phyloP scores from a whole-genome alignment of 2,113 vertebrate genomes.

The Hepsetus odoe region DNA sequence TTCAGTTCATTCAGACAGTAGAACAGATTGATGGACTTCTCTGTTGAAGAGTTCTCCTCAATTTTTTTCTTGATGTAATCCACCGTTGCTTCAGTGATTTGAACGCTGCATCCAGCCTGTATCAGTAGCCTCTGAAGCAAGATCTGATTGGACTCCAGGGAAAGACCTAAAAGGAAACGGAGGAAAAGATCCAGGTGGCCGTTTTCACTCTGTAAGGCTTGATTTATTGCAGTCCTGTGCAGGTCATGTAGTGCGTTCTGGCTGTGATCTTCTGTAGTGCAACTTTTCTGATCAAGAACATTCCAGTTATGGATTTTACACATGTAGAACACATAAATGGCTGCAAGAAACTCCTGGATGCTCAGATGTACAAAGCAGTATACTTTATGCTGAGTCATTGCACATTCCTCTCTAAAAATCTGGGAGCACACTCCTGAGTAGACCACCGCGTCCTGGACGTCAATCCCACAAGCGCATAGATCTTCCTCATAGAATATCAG shows the following conservation, averaged over 20 bases:
- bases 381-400: slow-evolving; percentile 41
- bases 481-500: slow-evolving; percentile 48
- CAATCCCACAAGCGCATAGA: slow-evolving; percentile 38
- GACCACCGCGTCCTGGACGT: slow-evolving; percentile 37
- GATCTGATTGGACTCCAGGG: slow-evolving; percentile 44
- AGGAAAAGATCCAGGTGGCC: slow-evolving; percentile 49
- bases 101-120: not conserved
- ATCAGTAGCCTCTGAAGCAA: slow-evolving; percentile 29
- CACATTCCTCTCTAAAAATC: slow-evolving; percentile 45
- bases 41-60: slow-evolving; percentile 31
- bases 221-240: slow-evolving; percentile 39
- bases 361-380: slow-evolving; percentile 50
- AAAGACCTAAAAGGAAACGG: slow-evolving; percentile 49
- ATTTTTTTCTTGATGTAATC: slow-evolving; percentile 49
- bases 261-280: not conserved
- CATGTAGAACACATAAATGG: slow-evolving; percentile 37
- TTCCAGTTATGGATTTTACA: slow-evolving; percentile 23
- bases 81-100: slow-evolving; percentile 17
- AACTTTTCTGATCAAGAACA: slow-evolving; percentile 20
- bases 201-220: slow-evolving; percentile 36
- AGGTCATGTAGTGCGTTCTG: slow-evolving; percentile 22
- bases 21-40: slow-evolving; percentile 50
- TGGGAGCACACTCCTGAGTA: slow-evolving; percentile 50
- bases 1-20: slow-evolving; percentile 51
- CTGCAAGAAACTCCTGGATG: slow-evolving; percentile 49